These are phyloP conservation scores for Antheraea assamensis DNA, from an alignment of 2,888 invertebrate genomes.

Conservation along the genomic window DNA sequence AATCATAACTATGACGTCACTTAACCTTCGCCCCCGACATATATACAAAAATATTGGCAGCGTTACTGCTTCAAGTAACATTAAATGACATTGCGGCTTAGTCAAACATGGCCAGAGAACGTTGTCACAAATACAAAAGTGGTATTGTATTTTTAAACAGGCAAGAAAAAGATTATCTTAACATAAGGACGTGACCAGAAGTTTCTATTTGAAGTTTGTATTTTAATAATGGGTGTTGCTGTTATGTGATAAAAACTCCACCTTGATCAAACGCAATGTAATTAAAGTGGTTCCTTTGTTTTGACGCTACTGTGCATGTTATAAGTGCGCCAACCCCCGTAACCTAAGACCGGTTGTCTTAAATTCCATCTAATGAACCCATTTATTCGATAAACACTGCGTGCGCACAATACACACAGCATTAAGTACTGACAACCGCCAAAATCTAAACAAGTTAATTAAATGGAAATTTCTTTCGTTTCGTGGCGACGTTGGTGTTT, in stretches of 20 bases:
- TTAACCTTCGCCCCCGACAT: no score
- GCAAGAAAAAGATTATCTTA: no score
- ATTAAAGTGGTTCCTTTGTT: not conserved
- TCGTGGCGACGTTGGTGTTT: not conserved
- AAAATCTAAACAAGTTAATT: not conserved
- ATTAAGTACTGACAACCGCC: not conserved
- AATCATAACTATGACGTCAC: no score
- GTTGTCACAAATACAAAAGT: no score
- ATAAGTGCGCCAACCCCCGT: slow-evolving; percentile 29
- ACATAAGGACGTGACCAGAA: no score
- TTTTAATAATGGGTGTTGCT: no score
- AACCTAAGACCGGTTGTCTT: slow-evolving; percentile 58
- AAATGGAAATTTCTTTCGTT: not conserved
- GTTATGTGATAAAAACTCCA: not conserved
- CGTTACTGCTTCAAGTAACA: no score
- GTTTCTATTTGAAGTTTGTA: no score
- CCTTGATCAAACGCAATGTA: not conserved
- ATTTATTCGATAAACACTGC: slow-evolving; percentile 59
- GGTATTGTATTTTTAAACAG: no score
- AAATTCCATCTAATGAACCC: slow-evolving; percentile 61
- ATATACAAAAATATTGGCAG: no score
- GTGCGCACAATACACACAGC: slow-evolving; percentile 40
- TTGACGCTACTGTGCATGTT: not conserved
- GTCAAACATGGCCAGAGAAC: no score
- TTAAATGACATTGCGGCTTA: no score